Evolutionary conservation across 2,113 vertebrate genomes (phyloP), one percentile per base, ranked within the genome.

Genomic region (Dicaeum eximium): DNA sequence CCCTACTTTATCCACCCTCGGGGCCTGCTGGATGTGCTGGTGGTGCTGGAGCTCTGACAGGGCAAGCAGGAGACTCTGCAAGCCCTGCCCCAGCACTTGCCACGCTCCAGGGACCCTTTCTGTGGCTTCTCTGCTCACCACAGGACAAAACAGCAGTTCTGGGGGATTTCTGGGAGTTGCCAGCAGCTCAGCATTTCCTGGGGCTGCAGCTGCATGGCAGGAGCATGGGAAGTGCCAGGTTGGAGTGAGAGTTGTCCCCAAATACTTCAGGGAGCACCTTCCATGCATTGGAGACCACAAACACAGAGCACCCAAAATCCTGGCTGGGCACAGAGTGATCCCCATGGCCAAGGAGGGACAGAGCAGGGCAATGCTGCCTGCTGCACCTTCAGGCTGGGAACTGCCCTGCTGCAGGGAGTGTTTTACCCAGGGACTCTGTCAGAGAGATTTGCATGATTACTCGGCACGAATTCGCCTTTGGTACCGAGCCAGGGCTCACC

Each of bases 141-240:
- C 50, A 9, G 14, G 23, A 51, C 53, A 42, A 22, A 86, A 50
- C 30, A 58, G 58, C 53, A 67, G 4, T 5, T 75, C 47, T 64
- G 37, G 88, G 54, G 80, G 28, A 30, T 66, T 62, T 62, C 80
- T 64, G 61, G 25, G 61, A 11, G 69, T 12, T 48, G 15, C 83
- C 86, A 44, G 48, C 0, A 0, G 40, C 44, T 88, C 71, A 22
- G 69, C 17, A 3, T 45, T 82, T 88, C 58, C 80, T 12, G 16
- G 58, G 33, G 71, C 77, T 69, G 66, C 65, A 87, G 88, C 79
- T 69, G 23, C n/a, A 7, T 2, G 61, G 70, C 44, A 4, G 6
- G 19, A 33, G 13, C 8, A 3, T 3, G 51, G 48, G 23, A 69
- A 65, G 28, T 4, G 20, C 30, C 1, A 0, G 11, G 16, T 9